phyloP scores from a whole-genome alignment of 2,113 vertebrate genomes.

The Dunckerocampus dactyliophorus region DNA sequence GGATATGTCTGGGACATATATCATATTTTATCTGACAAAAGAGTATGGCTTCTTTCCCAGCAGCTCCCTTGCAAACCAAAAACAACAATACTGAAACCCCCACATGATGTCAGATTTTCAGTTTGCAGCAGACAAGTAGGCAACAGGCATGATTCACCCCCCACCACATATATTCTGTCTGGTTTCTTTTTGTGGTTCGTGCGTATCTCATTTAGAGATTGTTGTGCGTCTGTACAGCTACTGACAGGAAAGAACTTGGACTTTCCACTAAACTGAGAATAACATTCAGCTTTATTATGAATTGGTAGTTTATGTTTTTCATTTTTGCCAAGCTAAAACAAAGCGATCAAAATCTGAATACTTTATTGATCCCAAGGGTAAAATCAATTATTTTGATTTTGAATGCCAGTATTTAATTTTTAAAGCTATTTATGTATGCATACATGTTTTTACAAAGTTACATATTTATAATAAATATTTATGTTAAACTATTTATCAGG shows the following conservation, averaged over 20 bases:
- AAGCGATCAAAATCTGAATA: not conserved
- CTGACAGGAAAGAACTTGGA: constrained; percentile 14
- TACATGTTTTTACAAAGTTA: too few species aligned
- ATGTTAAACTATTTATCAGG: not conserved
- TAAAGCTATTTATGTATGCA: constrained; percentile 1
- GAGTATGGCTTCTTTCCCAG: too few species aligned
- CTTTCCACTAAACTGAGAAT: constrained; percentile 18
- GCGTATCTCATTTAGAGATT: constrained; percentile 46
- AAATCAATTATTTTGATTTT: not conserved
- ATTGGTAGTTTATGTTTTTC: not conserved
- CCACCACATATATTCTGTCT: constrained; percentile 33
- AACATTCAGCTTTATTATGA: not conserved
- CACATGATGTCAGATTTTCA: constrained; percentile 32
- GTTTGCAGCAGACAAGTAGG: constrained; percentile 31
- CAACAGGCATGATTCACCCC: constrained; percentile 33
- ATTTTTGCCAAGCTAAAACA: not conserved
- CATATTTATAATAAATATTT: too few species aligned
- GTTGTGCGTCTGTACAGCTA: constrained; percentile 20
- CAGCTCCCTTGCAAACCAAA: too few species aligned
- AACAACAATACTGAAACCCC: constrained; percentile 40
- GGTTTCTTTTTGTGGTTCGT: constrained; percentile 26
- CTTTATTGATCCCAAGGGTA: too few species aligned
- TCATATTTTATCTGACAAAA: too few species aligned
- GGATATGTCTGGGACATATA: too few species aligned
- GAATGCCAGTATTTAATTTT: not conserved